Evolutionary conservation across 2,888 invertebrate genomes (phyloP).

Genomic region (Pandemis corylana): DNA sequence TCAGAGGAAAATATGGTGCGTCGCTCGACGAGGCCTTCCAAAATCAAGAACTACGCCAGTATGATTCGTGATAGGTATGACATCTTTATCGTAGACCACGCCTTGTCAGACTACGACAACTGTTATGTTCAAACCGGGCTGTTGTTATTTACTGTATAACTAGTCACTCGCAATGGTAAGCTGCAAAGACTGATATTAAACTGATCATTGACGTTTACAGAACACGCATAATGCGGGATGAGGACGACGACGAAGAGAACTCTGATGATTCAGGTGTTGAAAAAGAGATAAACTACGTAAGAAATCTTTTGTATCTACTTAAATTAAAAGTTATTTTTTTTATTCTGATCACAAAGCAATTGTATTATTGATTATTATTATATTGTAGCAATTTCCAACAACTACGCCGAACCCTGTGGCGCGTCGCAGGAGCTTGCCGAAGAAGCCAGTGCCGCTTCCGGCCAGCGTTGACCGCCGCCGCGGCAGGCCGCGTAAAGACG

Average conservation of each 20-base stretch:
- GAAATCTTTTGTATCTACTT: neutral
- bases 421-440: conserved; percentile 46
- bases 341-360: neutral
- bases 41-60: conserved; percentile 84
- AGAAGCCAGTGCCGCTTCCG: conserved; percentile 34
- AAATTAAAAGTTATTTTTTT: neutral
- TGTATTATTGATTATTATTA: conserved; percentile 3
- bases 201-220: neutral
- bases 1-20: conserved; percentile 73
- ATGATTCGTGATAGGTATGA: conserved; percentile 80
- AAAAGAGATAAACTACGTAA: conserved; percentile 43
- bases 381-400: conserved; percentile 22
- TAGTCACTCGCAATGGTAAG: neutral
- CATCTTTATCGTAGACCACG: no score
- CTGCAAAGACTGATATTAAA: neutral
- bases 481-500: conserved; percentile 71
- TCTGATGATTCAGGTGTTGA: conserved; percentile 55
- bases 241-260: conserved; percentile 46
- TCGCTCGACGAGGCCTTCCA: conserved; percentile 79
- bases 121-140: no score
- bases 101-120: no score
- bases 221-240: conserved; percentile 15
- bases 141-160: no score
- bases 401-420: conserved; percentile 44
- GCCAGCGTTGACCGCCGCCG: conserved; percentile 57